Percentiles rank a stretch among this genome's conserved stretches.
phyloP scores from a whole-genome alignment of 2,797 vertebrate genomes.

The Schizopygopsis pylzovi region DNA sequence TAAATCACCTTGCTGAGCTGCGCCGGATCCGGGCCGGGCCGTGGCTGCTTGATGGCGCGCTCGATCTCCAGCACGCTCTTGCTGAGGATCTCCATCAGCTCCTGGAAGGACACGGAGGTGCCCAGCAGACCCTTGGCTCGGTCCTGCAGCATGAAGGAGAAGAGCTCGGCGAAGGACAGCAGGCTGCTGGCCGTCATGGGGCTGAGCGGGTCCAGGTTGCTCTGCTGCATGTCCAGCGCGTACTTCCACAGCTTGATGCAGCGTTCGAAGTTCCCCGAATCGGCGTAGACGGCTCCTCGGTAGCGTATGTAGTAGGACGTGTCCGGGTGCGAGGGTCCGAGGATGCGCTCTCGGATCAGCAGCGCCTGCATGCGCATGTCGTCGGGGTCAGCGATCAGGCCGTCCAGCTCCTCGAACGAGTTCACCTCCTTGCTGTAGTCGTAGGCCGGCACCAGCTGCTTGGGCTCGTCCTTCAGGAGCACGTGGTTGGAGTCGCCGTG shows the following conservation, averaged over 20 bases:
- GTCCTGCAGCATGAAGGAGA: slow-evolving; percentile 99
- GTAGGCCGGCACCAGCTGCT: slow-evolving; percentile 94
- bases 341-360: slow-evolving; percentile 94
- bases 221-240: slow-evolving; percentile 98
- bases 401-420: slow-evolving; percentile 91
- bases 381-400: slow-evolving; percentile 95
- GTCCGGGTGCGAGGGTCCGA: slow-evolving; percentile 96
- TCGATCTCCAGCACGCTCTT: slow-evolving; percentile 99
- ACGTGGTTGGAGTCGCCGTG: slow-evolving; percentile 88
- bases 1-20: slow-evolving; percentile 91
- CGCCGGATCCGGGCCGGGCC: slow-evolving; percentile 85
- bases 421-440: slow-evolving; percentile 95
- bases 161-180: slow-evolving; percentile 96
- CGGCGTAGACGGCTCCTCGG: slow-evolving; percentile 95
- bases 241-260: slow-evolving; percentile 99
- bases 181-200: slow-evolving; percentile 98
- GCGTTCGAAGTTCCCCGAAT: slow-evolving; percentile 97
- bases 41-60: slow-evolving; percentile 86
- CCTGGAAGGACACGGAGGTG: slow-evolving; percentile 94
- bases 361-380: slow-evolving; percentile 99
- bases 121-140: slow-evolving; percentile 95
- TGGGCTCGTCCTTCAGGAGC: slow-evolving; percentile 89
- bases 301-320: slow-evolving; percentile 99
- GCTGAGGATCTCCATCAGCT: slow-evolving; percentile 96
- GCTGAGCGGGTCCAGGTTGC: slow-evolving; percentile 94